Conservation (phyloP, 1,140 invertebrate species). For the Archegozetes longisetosus region DNA sequence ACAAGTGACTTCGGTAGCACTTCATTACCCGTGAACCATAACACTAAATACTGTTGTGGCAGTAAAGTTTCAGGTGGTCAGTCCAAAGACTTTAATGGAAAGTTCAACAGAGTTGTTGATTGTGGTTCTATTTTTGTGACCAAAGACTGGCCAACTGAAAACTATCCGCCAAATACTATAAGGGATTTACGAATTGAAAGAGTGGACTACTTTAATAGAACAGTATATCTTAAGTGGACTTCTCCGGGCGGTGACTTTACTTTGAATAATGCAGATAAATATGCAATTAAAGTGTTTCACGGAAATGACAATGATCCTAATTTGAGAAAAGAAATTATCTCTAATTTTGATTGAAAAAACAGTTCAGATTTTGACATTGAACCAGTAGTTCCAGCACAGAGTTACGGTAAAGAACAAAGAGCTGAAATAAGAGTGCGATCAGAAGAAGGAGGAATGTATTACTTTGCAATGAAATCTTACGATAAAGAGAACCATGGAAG, state of each 20-base stretch:
- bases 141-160: neutral
- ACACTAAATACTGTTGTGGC: constrained; percentile 7
- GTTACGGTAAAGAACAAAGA: neutral
- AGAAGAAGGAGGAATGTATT: constrained; percentile 1
- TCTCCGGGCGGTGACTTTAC: neutral
- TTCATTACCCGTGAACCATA: neutral
- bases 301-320: neutral
- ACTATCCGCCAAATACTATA: neutral
- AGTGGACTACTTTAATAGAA: neutral
- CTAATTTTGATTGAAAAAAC: neutral
- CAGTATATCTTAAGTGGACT: constrained; percentile 2
- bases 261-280: neutral
- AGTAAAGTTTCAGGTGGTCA: neutral
- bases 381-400: neutral
- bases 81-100: neutral
- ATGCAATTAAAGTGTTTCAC: constrained; percentile 5
- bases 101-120: constrained; percentile 1
- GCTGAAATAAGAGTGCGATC: neutral
- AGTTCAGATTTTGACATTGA: neutral
- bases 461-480: constrained; percentile 1
- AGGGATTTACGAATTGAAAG: neutral
- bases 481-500: neutral
- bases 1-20: constrained; percentile 5
- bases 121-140: constrained; percentile 4
- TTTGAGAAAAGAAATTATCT: neutral